These are phyloP conservation scores for Tachysurus vachellii DNA, from an alignment of 2,113 vertebrate genomes.

Conservation along the genomic window DNA sequence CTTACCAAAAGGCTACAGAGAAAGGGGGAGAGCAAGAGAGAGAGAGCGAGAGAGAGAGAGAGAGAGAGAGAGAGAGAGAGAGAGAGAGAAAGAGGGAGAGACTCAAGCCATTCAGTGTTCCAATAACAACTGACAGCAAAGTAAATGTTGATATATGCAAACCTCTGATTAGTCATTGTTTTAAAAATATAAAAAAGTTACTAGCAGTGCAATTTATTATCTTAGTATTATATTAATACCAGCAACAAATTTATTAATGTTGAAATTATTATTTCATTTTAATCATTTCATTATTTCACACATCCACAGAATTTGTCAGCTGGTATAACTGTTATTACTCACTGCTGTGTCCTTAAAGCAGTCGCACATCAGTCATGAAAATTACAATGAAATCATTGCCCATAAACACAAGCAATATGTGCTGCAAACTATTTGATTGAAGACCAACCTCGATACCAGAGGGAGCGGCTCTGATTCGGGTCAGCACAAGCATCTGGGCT, in stretches of 20 bases:
- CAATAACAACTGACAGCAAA: conserved; percentile 47
- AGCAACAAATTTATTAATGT: neutral
- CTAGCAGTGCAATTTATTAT: conserved; percentile 6
- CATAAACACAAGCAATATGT: conserved; percentile 13
- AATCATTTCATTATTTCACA: neutral
- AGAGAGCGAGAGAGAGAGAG: conserved; percentile 12
- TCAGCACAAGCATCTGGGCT: conserved; percentile 61
- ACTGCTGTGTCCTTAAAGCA: conserved; percentile 12
- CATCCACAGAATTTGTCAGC: neutral
- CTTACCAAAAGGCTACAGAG: conserved; percentile 34
- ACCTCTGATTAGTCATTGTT: conserved; percentile 17
- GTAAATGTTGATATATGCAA: conserved; percentile 41
- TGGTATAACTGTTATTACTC: neutral
- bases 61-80: conserved; percentile 11
- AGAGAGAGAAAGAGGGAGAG: neutral
- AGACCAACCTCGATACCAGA: conserved; percentile 41
- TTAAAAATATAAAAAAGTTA: conserved; percentile 23
- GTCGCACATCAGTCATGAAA: conserved; percentile 17
- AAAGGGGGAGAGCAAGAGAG: conserved; percentile 10
- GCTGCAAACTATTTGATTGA: conserved; percentile 10
- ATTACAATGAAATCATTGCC: conserved; percentile 14
- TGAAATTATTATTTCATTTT: neutral
- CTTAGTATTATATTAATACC: neutral
- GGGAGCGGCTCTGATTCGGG: conserved; percentile 60
- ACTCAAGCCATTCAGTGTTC: conserved; percentile 8